Percentiles rank a stretch among this genome's conserved stretches.
Evolutionary conservation across 2,888 invertebrate species (phyloP).

Genomic region (Orgyia antiqua): DNA sequence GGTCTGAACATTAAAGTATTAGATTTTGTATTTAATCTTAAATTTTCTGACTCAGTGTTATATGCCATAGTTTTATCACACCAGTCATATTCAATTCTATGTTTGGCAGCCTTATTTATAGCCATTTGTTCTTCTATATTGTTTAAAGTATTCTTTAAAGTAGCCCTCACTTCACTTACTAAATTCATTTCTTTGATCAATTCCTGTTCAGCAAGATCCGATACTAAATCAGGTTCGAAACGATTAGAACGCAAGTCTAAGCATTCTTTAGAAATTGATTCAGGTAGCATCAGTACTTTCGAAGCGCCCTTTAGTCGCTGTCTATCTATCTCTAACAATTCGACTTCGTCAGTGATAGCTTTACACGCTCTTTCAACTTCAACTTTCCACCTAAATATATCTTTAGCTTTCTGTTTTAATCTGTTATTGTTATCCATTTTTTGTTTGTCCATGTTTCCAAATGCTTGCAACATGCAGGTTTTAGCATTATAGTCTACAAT

Average conservation of each 20-base stretch:
- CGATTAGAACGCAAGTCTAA: constrained; percentile 83
- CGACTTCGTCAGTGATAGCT: constrained; percentile 84
- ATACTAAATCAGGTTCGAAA: constrained; percentile 84
- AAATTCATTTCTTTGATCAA: constrained; percentile 85
- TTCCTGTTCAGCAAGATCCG: constrained; percentile 87
- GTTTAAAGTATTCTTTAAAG: constrained; percentile 79
- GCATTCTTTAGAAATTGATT: constrained; percentile 87
- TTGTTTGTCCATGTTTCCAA: constrained; percentile 81
- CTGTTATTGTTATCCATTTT: constrained; percentile 83
- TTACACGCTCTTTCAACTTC: constrained; percentile 84
- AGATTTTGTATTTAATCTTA: constrained; percentile 83
- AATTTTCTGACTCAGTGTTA: constrained; percentile 84
- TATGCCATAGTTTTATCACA: constrained; percentile 92
- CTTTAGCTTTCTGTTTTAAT: constrained; percentile 81
- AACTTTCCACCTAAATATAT: constrained; percentile 86
- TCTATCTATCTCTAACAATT: constrained; percentile 81
- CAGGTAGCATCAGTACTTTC: constrained; percentile 82
- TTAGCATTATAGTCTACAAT: constrained; percentile 80
- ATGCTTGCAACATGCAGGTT: constrained; percentile 80
- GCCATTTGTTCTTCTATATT: constrained; percentile 84
- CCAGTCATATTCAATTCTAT: constrained; percentile 92
- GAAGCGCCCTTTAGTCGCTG: constrained; percentile 83
- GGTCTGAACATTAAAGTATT: constrained; percentile 86
- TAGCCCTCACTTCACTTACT: constrained; percentile 82
- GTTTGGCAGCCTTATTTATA: constrained; percentile 88